Percentiles rank a stretch among this genome's conserved stretches.
phyloP scores from a whole-genome alignment of 2,113 vertebrate genomes.

The Abramis brama region DNA sequence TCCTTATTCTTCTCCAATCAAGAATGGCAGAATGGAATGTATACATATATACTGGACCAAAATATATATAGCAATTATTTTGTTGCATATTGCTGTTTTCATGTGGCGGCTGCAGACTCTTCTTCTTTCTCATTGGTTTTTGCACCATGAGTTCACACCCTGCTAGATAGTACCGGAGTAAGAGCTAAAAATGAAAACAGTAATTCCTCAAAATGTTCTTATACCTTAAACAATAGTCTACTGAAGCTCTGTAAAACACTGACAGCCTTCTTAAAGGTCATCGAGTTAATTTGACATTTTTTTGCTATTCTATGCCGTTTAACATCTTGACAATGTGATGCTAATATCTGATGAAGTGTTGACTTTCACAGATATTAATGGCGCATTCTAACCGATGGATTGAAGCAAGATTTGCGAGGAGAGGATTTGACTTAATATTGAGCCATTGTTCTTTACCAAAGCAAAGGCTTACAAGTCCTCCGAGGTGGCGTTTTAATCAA shows the following conservation, averaged over 20 bases:
- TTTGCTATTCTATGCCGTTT: neutral
- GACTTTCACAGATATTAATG: constrained; percentile 58
- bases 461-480: constrained; percentile 45
- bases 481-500: constrained; percentile 49
- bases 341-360: constrained; percentile 45
- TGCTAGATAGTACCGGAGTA: neutral
- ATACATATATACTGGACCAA: too few species aligned
- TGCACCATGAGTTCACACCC: neutral
- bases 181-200: neutral
- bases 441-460: constrained; percentile 42
- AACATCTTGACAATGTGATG: neutral
- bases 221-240: too few species aligned
- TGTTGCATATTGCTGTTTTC: neutral
- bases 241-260: too few species aligned
- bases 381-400: constrained; percentile 9
- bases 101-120: neutral
- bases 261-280: neutral
- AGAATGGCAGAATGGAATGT: too few species aligned
- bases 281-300: neutral
- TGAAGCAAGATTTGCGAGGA: constrained; percentile 26
- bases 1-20: too few species aligned
- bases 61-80: too few species aligned
- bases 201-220: neutral
- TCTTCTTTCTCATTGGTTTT: neutral
- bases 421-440: constrained; percentile 41